phyloP scores from a whole-genome alignment of 2,888 invertebrate genomes.

The Nebria salina region DNA sequence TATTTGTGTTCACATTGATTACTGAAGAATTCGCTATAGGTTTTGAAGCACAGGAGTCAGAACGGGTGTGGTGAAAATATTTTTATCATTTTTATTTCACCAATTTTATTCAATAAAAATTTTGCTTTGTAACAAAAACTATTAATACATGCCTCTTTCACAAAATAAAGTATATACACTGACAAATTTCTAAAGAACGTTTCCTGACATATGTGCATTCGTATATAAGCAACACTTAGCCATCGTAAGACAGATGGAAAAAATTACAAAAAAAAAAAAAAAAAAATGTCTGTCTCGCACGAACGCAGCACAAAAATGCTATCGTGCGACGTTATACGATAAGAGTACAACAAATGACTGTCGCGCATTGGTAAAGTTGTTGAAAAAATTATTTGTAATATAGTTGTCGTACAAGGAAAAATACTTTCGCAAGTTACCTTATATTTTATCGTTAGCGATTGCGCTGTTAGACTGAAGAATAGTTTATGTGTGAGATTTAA shows the following conservation, averaged over 20 bases:
- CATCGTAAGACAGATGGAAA: background rate
- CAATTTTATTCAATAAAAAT: background rate
- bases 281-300: slow-evolving; percentile 5
- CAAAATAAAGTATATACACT: slow-evolving; percentile 11
- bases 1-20: slow-evolving; percentile 24
- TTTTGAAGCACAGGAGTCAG: background rate
- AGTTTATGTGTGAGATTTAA: too few species aligned
- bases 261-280: slow-evolving; percentile 22
- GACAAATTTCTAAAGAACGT: slow-evolving; percentile 25
- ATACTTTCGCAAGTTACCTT: slow-evolving; percentile 8
- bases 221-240: background rate
- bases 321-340: slow-evolving; percentile 8
- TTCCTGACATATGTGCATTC: slow-evolving; percentile 19
- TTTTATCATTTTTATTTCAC: background rate
- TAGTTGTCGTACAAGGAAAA: slow-evolving; percentile 32
- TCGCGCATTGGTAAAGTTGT: slow-evolving; percentile 16
- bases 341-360: slow-evolving; percentile 27
- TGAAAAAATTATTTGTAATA: slow-evolving; percentile 25
- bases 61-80: background rate
- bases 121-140: background rate
- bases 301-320: slow-evolving; percentile 19
- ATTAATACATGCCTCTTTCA: slow-evolving; percentile 35
- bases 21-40: slow-evolving; percentile 19
- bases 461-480: background rate
- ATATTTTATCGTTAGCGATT: background rate